Evolutionary conservation across 2,888 invertebrate genomes (phyloP).

Genomic region (Didymodactylos carnosus): DNA sequence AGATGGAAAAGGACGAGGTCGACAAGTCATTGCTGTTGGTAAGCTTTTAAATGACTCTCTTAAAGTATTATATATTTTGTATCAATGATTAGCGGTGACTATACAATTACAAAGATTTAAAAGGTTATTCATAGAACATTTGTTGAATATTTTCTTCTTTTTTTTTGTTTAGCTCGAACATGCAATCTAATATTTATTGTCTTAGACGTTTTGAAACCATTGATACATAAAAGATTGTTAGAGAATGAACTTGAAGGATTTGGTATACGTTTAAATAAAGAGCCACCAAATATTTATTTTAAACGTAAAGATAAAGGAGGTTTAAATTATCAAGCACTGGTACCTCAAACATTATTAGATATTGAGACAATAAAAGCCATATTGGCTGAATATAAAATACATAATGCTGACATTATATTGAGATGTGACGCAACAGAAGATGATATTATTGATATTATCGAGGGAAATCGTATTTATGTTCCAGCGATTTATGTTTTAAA

Average conservation of each 20-base stretch:
- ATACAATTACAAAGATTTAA: too few species aligned
- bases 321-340: conserved; percentile 74
- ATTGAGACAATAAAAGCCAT: conserved; percentile 81
- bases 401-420: conserved; percentile 54
- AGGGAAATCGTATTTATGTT: conserved; percentile 90
- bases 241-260: conserved; percentile 98
- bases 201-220: conserved; percentile 82
- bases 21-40: conserved; percentile 73
- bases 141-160: conserved; percentile 35
- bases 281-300: conserved; percentile 86
- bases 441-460: conserved; percentile 90
- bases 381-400: conserved; percentile 86
- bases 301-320: conserved; percentile 96
- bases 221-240: conserved; percentile 79
- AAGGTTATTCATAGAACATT: background rate
- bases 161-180: conserved; percentile 87
- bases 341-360: conserved; percentile 43
- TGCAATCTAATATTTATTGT: conserved; percentile 94
- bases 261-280: conserved; percentile 74
- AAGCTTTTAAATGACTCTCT: background rate
- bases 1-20: conserved; percentile 93
- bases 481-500: conserved; percentile 96
- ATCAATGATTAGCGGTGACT: background rate
- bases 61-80: background rate
- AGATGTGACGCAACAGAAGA: conserved; percentile 82